phyloP scores from a whole-genome alignment of 2,888 invertebrate genomes.

The Chesias legatella region DNA sequence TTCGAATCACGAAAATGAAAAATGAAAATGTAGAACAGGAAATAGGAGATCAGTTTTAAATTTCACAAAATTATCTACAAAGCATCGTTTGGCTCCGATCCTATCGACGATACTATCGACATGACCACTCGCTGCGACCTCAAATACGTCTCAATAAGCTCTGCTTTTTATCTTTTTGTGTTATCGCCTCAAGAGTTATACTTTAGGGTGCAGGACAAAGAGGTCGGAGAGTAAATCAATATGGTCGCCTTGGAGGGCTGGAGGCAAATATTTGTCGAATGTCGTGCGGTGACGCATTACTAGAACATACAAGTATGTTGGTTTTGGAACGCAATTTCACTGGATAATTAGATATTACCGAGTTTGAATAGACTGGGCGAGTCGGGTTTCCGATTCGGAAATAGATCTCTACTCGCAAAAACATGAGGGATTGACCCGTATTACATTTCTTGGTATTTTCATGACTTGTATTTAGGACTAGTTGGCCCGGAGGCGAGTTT shows the following conservation, averaged over 20 bases:
- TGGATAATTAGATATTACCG: slow-evolving; percentile 25
- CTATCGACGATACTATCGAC: slow-evolving; percentile 17
- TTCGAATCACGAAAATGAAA: slow-evolving; percentile 3
- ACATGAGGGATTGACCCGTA: no score
- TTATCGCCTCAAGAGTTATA: slow-evolving; percentile 23
- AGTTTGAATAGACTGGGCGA: background rate
- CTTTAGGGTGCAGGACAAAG: slow-evolving; percentile 32
- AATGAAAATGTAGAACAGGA: slow-evolving; percentile 1
- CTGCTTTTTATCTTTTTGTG: slow-evolving; percentile 31
- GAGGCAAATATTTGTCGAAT: slow-evolving; percentile 49
- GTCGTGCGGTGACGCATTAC: slow-evolving; percentile 42
- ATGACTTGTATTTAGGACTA: no score
- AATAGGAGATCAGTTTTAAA: slow-evolving; percentile 9
- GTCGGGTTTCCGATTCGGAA: slow-evolving; percentile 7
- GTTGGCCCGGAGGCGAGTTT: no score
- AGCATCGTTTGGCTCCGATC: slow-evolving; percentile 11
- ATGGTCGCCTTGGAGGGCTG: slow-evolving; percentile 39
- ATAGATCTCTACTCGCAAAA: slow-evolving; percentile 1
- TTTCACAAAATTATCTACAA: slow-evolving; percentile 11
- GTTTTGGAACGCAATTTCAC: slow-evolving; percentile 32
- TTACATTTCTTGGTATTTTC: no score
- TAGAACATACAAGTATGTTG: slow-evolving; percentile 30
- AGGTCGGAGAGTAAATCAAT: slow-evolving; percentile 44
- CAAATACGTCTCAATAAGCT: slow-evolving; percentile 28
- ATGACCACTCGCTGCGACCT: slow-evolving; percentile 21